phyloP scores from a whole-genome alignment of 2,113 vertebrate species.

The Syngnathus floridae region DNA sequence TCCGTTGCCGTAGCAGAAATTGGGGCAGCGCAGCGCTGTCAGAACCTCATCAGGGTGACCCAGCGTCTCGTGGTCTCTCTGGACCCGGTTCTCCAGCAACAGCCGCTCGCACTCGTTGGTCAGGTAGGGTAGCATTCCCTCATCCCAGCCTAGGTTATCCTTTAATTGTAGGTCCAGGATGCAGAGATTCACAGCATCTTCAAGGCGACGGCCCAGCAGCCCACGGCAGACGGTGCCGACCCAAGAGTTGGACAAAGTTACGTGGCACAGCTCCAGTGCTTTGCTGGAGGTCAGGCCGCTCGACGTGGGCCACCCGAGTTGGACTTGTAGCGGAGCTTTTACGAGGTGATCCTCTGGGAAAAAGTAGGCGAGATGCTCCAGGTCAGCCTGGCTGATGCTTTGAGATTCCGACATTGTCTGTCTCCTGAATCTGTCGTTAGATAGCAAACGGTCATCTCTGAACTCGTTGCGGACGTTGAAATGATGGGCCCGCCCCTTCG shows the following conservation, averaged over 20 bases:
- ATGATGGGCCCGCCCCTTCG: constrained; percentile 22
- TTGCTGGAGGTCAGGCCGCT: constrained; percentile 69
- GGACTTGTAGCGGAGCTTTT: constrained; percentile 35
- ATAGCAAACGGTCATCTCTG: constrained; percentile 36
- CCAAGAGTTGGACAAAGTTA: constrained; percentile 67
- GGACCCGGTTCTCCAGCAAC: constrained; percentile 61
- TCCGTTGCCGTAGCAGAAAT: constrained; percentile 69
- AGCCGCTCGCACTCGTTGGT: constrained; percentile 78
- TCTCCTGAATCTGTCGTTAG: constrained; percentile 26
- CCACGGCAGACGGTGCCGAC: constrained; percentile 64
- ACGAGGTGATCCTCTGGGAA: constrained; percentile 77
- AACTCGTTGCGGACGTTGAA: constrained; percentile 10
- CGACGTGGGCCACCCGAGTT: constrained; percentile 69
- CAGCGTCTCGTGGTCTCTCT: constrained; percentile 19
- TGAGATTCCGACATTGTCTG: constrained; percentile 33
- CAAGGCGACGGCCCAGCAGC: constrained; percentile 70
- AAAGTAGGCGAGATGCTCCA: constrained; percentile 71
- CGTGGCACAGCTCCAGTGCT: constrained; percentile 69
- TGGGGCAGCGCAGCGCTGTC: constrained; percentile 65
- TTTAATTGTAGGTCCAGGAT: constrained; percentile 76
- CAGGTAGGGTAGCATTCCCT: constrained; percentile 68
- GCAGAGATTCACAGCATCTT: constrained; percentile 73
- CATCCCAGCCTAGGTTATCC: constrained; percentile 72
- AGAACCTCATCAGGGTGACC: constrained; percentile 50
- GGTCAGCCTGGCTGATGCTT: constrained; percentile 51